phyloP scores from a whole-genome alignment of 1,140 invertebrate species.

The Aphelinus certus region DNA sequence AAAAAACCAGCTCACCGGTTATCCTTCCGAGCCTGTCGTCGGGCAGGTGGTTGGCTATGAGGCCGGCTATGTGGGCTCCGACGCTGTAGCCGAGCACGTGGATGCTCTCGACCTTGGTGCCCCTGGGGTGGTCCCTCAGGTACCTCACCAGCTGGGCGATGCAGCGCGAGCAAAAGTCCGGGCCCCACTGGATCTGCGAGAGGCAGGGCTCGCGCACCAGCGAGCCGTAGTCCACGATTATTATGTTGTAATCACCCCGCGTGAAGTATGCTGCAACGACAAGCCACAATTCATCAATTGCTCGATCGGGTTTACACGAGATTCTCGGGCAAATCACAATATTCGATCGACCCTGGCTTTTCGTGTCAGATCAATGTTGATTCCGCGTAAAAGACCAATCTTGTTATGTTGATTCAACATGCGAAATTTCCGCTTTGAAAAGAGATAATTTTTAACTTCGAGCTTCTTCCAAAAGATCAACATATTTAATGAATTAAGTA shows the following conservation, averaged over 20 bases:
- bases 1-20: constrained; percentile 69
- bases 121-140: constrained; percentile 78
- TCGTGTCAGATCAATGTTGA: no score
- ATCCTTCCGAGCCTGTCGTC: constrained; percentile 79
- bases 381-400: no score
- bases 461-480: no score
- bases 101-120: constrained; percentile 75
- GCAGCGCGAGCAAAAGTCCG: constrained; percentile 80
- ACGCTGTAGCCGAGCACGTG: constrained; percentile 88
- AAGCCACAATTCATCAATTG: no score
- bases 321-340: no score
- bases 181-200: constrained; percentile 84
- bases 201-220: constrained; percentile 85
- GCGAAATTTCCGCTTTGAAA: no score
- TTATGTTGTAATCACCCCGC: constrained; percentile 83
- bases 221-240: constrained; percentile 85
- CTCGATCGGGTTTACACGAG: no score
- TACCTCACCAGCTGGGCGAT: constrained; percentile 84
- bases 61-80: constrained; percentile 84
- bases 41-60: constrained; percentile 80
- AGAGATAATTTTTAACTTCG: no score
- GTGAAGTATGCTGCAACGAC: constrained; percentile 74
- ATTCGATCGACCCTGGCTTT: no score
- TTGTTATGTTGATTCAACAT: no score
- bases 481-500: no score